Conservation (phyloP, 2,888 invertebrate genomes). For the Folsomia manolachei region DNA sequence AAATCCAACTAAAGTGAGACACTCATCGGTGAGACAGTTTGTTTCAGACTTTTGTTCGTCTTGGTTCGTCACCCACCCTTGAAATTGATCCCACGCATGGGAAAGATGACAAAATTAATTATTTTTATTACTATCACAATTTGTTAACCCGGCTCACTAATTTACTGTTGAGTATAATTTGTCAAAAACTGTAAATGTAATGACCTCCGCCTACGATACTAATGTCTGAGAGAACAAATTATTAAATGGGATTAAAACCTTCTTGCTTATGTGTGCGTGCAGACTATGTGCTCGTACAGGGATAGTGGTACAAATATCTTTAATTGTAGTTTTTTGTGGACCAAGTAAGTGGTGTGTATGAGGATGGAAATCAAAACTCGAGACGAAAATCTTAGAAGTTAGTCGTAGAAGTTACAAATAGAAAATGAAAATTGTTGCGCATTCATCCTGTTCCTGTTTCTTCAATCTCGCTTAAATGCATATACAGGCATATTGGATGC, state of each 20-base stretch:
- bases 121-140: too few relatives aligned
- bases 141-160: background rate
- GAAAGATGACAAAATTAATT: background rate
- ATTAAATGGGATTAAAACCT: too few relatives aligned
- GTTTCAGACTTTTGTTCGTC: too few relatives aligned
- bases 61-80: background rate
- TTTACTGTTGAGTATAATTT: slow-evolving; percentile 2
- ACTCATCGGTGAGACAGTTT: too few relatives aligned
- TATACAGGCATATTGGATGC: background rate
- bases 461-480: background rate
- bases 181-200: slow-evolving; percentile 4
- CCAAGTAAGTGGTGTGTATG: too few relatives aligned
- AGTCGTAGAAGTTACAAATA: slow-evolving; percentile 29
- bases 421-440: slow-evolving; percentile 46
- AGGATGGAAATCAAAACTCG: background rate
- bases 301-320: too few relatives aligned
- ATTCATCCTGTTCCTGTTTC: slow-evolving; percentile 44
- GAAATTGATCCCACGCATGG: background rate
- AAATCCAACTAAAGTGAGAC: background rate
- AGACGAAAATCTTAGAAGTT: slow-evolving; percentile 18
- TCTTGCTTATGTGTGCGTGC: too few relatives aligned
- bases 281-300: too few relatives aligned
- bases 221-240: too few relatives aligned
- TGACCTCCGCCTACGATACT: too few relatives aligned
- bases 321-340: too few relatives aligned